These are phyloP conservation scores for Siniperca knerii DNA, from an alignment of 2,113 vertebrate genomes.

Conservation along the genomic window DNA sequence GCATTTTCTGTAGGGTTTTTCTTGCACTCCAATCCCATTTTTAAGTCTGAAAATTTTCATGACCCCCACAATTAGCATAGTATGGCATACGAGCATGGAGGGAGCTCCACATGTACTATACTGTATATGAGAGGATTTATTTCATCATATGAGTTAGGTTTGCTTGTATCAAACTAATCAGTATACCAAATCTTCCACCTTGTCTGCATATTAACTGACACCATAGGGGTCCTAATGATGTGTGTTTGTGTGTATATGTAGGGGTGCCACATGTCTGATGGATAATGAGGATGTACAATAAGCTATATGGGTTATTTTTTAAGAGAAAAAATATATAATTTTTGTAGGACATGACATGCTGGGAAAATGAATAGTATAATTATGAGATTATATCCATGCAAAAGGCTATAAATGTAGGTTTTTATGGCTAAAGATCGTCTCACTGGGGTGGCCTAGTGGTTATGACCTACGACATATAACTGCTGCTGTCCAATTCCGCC, in stretches of 20 bases:
- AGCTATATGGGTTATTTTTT: background rate
- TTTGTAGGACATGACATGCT: background rate
- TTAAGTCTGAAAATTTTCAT: background rate
- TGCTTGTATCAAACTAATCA: background rate
- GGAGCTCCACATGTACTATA: background rate
- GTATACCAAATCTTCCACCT: background rate
- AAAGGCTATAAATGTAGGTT: background rate
- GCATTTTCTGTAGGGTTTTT: background rate
- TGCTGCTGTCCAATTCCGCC: background rate
- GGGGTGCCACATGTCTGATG: background rate
- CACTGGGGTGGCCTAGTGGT: background rate
- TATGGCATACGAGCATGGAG: background rate
- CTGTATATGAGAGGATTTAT: background rate
- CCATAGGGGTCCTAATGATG: background rate
- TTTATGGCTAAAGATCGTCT: background rate
- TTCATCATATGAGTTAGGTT: background rate
- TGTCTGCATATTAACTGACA: background rate
- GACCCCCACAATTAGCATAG: background rate
- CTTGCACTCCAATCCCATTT: background rate
- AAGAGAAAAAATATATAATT: background rate
- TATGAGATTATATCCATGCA: background rate
- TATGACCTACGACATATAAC: background rate
- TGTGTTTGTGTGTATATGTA: background rate
- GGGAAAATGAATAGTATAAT: background rate
- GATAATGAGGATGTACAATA: background rate